These are phyloP conservation scores for Premnoplex brunnescens DNA, from an alignment of 2,797 vertebrate species.

Conservation along the genomic window DNA sequence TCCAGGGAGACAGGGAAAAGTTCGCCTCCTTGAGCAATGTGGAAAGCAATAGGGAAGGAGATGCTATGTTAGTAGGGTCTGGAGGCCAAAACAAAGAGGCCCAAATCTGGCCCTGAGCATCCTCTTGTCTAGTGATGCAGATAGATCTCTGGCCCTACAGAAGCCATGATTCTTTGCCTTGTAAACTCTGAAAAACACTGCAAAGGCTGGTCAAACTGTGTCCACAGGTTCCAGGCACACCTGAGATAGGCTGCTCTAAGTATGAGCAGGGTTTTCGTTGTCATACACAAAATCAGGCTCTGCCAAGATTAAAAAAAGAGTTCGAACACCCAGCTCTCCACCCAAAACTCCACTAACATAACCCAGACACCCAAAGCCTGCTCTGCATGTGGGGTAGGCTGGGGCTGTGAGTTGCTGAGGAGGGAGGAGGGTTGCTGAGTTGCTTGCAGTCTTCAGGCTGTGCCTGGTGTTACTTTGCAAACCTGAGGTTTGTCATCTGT, in stretches of 20 bases:
- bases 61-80: neutral
- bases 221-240: neutral
- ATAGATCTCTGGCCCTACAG: neutral
- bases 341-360: neutral
- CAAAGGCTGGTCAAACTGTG: neutral
- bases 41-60: neutral
- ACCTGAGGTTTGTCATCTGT: neutral
- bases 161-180: neutral
- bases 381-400: neutral
- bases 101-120: neutral
- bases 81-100: neutral
- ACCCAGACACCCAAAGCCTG: neutral
- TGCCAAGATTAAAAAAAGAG: neutral
- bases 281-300: neutral
- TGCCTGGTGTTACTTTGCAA: neutral
- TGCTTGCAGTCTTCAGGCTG: neutral
- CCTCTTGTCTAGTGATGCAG: neutral
- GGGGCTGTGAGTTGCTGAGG: neutral
- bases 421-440: neutral
- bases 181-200: neutral
- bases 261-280: neutral
- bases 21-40: neutral
- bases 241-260: neutral
- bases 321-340: neutral
- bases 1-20: neutral